phyloP scores from a whole-genome alignment of 2,113 vertebrate species.

The Cygnus atratus region DNA sequence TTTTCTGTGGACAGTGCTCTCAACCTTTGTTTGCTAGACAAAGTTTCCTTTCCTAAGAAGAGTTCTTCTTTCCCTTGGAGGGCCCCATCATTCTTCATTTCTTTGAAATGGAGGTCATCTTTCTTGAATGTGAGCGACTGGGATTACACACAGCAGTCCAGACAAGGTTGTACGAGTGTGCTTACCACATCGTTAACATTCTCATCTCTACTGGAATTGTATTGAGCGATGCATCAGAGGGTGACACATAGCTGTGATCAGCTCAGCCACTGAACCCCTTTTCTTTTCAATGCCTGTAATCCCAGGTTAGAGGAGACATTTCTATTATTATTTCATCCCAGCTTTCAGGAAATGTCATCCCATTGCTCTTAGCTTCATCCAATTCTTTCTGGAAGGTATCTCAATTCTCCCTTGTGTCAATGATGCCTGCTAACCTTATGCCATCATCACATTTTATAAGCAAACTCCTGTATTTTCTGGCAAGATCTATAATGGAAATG shows the following conservation, averaged over 20 bases:
- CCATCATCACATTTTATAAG: not conserved
- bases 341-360: not conserved
- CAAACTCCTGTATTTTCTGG: not conserved
- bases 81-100: not conserved
- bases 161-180: not conserved
- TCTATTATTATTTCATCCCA: not conserved
- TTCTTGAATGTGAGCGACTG: not conserved
- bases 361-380: not conserved
- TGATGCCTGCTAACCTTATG: not conserved
- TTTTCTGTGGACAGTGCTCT: not conserved
- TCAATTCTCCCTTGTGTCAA: not conserved
- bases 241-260: not conserved
- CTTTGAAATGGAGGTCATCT: not conserved
- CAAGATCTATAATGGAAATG: not conserved
- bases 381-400: not conserved
- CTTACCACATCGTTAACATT: not conserved
- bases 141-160: not conserved
- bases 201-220: not conserved
- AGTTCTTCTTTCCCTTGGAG: not conserved
- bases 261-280: not conserved
- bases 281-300: not conserved
- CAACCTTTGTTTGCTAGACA: not conserved
- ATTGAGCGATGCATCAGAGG: not conserved
- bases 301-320: not conserved
- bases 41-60: not conserved